Conservation (phyloP, 2,797 vertebrate species). For the Squalus acanthias region DNA sequence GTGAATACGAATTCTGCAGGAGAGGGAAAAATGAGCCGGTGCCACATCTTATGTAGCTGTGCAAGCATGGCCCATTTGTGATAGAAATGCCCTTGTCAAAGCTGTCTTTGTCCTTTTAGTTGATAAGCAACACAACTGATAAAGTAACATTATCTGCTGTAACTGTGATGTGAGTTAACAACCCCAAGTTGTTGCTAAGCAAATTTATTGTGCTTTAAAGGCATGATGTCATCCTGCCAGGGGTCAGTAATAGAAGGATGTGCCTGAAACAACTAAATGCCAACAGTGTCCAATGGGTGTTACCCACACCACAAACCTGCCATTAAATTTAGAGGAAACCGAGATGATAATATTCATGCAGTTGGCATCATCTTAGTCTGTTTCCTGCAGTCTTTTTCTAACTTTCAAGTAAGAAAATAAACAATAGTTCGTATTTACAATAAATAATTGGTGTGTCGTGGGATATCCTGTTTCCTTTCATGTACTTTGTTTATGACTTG, state of each 20-base stretch:
- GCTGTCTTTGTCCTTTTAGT: not conserved
- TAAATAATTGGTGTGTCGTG: conserved; percentile 23
- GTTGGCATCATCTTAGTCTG: not conserved
- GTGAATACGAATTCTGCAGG: not conserved
- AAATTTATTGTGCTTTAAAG: not conserved
- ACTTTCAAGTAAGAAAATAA: not conserved
- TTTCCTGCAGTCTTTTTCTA: not conserved
- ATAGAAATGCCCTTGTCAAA: not conserved
- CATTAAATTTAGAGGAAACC: not conserved
- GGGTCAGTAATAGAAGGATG: not conserved
- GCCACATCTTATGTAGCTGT: not conserved
- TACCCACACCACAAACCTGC: not conserved
- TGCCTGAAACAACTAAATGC: not conserved
- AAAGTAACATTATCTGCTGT: not conserved
- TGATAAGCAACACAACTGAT: not conserved
- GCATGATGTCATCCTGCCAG: not conserved
- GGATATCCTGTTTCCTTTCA: not conserved
- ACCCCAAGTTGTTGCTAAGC: not conserved
- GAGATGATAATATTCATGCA: not conserved
- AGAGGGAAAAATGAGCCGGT: not conserved
- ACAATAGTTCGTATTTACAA: not conserved
- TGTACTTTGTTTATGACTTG: not conserved
- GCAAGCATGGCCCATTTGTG: not conserved
- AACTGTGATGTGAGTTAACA: not conserved
- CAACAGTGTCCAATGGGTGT: not conserved